Evolutionary conservation across 2,888 invertebrate species (phyloP).

Genomic region (Latrodectus elegans): DNA sequence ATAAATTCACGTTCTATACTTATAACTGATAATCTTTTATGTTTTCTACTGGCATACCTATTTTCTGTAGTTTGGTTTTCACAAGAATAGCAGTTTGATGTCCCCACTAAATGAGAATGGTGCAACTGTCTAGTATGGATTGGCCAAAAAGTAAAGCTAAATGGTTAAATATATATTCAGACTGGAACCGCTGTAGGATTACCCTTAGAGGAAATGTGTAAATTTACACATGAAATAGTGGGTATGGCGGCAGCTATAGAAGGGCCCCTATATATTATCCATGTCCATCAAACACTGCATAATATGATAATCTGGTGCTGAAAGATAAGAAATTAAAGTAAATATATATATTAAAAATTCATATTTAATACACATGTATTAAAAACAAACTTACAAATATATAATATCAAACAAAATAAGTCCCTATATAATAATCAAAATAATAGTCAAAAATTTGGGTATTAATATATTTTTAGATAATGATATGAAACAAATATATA

Average conservation of each 20-base stretch:
- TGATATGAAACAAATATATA: too few relatives aligned
- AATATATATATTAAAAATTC: too few relatives aligned
- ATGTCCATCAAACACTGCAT: constrained; percentile 78
- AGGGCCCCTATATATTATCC: constrained; percentile 76
- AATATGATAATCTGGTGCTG: constrained; percentile 75
- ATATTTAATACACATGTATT: too few relatives aligned
- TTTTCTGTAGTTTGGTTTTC: background rate
- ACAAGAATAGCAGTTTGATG: background rate
- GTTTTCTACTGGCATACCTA: background rate
- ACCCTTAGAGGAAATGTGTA: constrained; percentile 76
- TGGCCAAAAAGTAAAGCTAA: constrained; percentile 65
- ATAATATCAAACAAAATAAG: too few relatives aligned
- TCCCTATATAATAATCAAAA: too few relatives aligned
- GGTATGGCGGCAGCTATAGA: constrained; percentile 76
- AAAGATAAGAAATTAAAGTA: constrained; percentile 45
- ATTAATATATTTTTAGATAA: too few relatives aligned
- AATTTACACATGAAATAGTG: constrained; percentile 75
- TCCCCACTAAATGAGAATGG: constrained; percentile 43
- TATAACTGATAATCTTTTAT: too few relatives aligned
- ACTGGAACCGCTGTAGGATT: constrained; percentile 69
- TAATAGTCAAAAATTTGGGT: too few relatives aligned
- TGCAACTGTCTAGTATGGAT: constrained; percentile 50
- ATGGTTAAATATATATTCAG: constrained; percentile 69
- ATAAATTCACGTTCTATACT: too few relatives aligned
- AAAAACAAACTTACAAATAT: too few relatives aligned